Evolutionary conservation across 1,140 invertebrate genomes (phyloP), one percentile per base, ranked within the genome.

Genomic region (Drosophila sproati): DNA sequence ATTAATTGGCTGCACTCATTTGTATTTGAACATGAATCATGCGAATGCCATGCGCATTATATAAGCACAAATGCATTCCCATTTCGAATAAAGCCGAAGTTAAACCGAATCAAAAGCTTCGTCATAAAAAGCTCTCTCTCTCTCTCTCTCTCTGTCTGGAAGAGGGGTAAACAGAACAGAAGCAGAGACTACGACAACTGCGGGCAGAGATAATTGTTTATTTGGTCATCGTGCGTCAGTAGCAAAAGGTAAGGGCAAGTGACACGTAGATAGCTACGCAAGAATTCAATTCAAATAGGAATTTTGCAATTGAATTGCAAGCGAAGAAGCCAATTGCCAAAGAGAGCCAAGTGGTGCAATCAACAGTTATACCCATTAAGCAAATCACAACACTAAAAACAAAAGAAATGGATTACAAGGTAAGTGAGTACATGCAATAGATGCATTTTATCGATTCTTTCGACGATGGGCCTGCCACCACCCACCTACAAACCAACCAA

Each of bases 391-490:
- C 57, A 34, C 2, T 20, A 56, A 7, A 4, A 55, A 41, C 52
- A 6, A 20, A 4, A n/a, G 32, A 51, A 20, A 88, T 88, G 83
- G 80, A 89, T 4, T 88, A 88, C 54, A 77, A 83, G 74, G 83
- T 88, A 6, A 78, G 85, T 88, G 8, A 78, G 85, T 72, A 37
- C 5, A 35, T 35, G 47, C 12, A 48, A 8, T 34, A 54, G 55
- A 20, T 71, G 70, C 45, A 48, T 41, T 68, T 56, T 45, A 48
- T 59, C 64, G 64, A 61, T 69, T 41, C 34, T 20, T 37, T 12
- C 32, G 39, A 20, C 37, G 28, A 32, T 47, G 39, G 51, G 12
- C 43, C 29, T 5, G 51, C n/a, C 56, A 20, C 20, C 41, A 60
- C 56, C 47, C 32, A 67, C 48, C 71, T 20, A 20, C 20, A 20